These are phyloP conservation scores for Harlomillsia oculata DNA, from an alignment of 1,140 invertebrate genomes.

Conservation along the genomic window DNA sequence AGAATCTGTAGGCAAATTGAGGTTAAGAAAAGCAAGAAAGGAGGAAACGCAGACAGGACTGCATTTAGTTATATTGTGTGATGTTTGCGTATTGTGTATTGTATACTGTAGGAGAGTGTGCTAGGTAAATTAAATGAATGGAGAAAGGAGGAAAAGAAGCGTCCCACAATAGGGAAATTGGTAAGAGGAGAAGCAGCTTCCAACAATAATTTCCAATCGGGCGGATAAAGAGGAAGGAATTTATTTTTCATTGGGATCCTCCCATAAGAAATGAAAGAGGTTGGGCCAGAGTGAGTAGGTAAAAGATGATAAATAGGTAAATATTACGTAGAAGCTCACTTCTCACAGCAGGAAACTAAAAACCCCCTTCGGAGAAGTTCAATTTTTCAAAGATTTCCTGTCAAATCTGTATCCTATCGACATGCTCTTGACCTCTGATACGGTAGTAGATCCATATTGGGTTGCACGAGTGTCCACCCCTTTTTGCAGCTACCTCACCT, in stretches of 20 bases:
- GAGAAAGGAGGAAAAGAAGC: too few relatives aligned
- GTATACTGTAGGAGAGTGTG: too few relatives aligned
- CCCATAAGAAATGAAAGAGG: slow-evolving; percentile 31
- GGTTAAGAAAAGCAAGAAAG: too few relatives aligned
- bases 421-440: slow-evolving; percentile 31
- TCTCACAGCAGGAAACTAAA: slow-evolving; percentile 34
- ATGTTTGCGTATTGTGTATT: too few relatives aligned
- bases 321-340: slow-evolving; percentile 33
- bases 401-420: slow-evolving; percentile 7
- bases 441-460: slow-evolving; percentile 31
- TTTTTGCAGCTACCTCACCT: slow-evolving; percentile 22
- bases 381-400: slow-evolving; percentile 32
- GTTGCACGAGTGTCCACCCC: slow-evolving; percentile 28
- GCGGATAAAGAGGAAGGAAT: slow-evolving; percentile 28
- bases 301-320: slow-evolving; percentile 36
- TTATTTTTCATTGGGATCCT: slow-evolving; percentile 25
- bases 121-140: too few relatives aligned
- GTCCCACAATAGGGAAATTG: too few relatives aligned
- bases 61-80: too few relatives aligned
- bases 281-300: slow-evolving; percentile 15
- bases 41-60: too few relatives aligned
- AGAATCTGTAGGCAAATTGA: too few relatives aligned
- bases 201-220: slow-evolving; percentile 27
- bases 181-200: slow-evolving; percentile 13
- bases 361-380: slow-evolving; percentile 33